phyloP scores from a whole-genome alignment of 2,888 invertebrate genomes.

The Caenorhabditis imperialis region DNA sequence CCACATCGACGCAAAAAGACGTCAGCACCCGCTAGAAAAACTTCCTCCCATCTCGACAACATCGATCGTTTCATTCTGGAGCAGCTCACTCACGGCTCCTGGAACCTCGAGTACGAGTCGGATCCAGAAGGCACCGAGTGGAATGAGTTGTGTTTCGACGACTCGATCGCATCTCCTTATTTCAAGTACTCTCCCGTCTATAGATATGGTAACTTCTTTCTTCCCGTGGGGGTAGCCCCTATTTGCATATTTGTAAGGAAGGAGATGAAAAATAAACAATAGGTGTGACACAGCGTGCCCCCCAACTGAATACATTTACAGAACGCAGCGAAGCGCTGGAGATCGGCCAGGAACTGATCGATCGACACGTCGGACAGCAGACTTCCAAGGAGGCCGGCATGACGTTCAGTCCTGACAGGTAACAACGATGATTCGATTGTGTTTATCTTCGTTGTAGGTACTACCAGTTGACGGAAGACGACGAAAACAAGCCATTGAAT shows the following conservation, averaged over 20 bases:
- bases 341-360: constrained; percentile 79
- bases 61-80: constrained; percentile 48
- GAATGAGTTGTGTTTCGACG: constrained; percentile 42
- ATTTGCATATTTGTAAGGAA: constrained; percentile 27
- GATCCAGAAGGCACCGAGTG: constrained; percentile 50
- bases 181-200: constrained; percentile 25
- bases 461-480: constrained; percentile 77
- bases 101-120: constrained; percentile 46
- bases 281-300: constrained; percentile 13
- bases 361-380: constrained; percentile 76
- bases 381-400: constrained; percentile 60
- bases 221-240: not conserved
- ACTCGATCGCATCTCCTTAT: constrained; percentile 41
- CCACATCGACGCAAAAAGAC: constrained; percentile 29
- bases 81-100: constrained; percentile 28
- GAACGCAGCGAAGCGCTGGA: constrained; percentile 74
- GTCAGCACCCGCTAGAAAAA: constrained; percentile 6
- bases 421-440: not conserved
- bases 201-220: constrained; percentile 29
- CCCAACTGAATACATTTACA: constrained; percentile 54
- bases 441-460: constrained; percentile 31
- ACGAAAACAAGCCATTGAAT: constrained; percentile 79
- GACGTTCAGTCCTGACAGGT: constrained; percentile 69
- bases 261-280: constrained; percentile 33
- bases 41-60: constrained; percentile 30